Evolutionary conservation across 2,113 vertebrate species (phyloP), one percentile per base, ranked within the genome.

Genomic region (Xiphophorus couchianus): DNA sequence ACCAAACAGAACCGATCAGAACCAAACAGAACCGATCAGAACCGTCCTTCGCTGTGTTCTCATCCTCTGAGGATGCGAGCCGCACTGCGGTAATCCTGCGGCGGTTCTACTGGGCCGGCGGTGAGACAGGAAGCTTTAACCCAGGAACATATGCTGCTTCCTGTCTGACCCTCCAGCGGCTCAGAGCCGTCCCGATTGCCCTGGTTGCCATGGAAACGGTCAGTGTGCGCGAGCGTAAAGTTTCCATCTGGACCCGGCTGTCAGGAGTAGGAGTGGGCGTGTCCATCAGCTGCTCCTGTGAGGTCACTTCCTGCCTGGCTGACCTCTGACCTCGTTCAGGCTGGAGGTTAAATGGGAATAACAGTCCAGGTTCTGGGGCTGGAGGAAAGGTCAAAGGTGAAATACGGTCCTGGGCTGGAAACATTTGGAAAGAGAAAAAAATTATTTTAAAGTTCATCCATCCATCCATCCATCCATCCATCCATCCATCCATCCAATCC

Each of bases 51-150:
- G 71, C 80, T 88, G 87, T 84, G 73, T 28, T 28, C 28, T 28
- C 28, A 28, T 28, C 28, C 28, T 28, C 28, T 28, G 28, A 28
- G 28, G 28, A 28, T 28, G 28, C 28, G 28, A 28, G 28, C 28
- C 1, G 28, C 28, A 1, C 28, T 28, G 87, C 83, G 73, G 84
- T 88, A 90, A 90, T 85, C 87, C 81, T 78, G 85, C 58, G 70
- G 86, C 93, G 86, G 88, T 66, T 89, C 83, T 89, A 77, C 90
- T 91, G 42, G 92, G 92, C 89, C 90, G 87, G 88, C 84, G 86
- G 85, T 92, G 86, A 88, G 93, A 84, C 82, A 80, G 77, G 86
- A 82, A 80, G 86, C 84, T 87, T 88, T 88, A 87, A 88, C 86
- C 86, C 83, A 67, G 71, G 86, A 91, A 86, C 88, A 86, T 86